Base-by-base conservation (phyloP, 2,888 invertebrate species). In the Lasioglossum oenotherae region DNA sequence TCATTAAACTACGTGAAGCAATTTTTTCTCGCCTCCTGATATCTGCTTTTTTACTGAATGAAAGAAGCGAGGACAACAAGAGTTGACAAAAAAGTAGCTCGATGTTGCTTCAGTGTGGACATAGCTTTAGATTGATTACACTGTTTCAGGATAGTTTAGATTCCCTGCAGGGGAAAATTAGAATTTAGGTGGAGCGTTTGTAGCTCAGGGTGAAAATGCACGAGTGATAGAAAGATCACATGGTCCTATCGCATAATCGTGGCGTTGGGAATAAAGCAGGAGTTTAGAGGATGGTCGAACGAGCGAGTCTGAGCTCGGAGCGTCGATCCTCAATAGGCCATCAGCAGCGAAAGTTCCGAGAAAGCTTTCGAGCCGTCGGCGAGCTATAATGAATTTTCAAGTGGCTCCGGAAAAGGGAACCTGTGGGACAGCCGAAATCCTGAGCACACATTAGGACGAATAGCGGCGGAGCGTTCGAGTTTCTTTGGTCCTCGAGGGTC, bases 381-480 rank as follows among this genome's bases (percentile, higher is more conserved):
- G 27, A 31, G 35, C 64, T 57, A 76, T 81, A 86, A 83, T 87
- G 87, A 86, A 87, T 86, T 79, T 83, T 87, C 82, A 64, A 87
- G 87, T 81, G 73, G 69, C 53, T 41, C 49, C 49, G 46, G 78
- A 82, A 86, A 80, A 76, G 67, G 76, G 80, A 78, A 75, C 31
- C 67, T 46, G 74, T 53, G 60, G 81, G 81, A 79, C 81, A 60
- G 74, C 49, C 80, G n/a, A 84, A 87, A 89, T 79, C 76, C 87
- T 82, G 79, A 74, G 87, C 78, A 83, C 86, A 83, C 89, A 78
- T 90, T 74, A 75, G 82, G 67, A 75, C 53, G 79, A 82, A 82
- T 67, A 60, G 80, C 53, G 19, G 73, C 14, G 23, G 81, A n/a
- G 67, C 83, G 76, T 64, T 85, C 82, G 82, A 53, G 73, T 77